phyloP scores from a whole-genome alignment of 1,140 invertebrate genomes.

The Bombus pascuorum region DNA sequence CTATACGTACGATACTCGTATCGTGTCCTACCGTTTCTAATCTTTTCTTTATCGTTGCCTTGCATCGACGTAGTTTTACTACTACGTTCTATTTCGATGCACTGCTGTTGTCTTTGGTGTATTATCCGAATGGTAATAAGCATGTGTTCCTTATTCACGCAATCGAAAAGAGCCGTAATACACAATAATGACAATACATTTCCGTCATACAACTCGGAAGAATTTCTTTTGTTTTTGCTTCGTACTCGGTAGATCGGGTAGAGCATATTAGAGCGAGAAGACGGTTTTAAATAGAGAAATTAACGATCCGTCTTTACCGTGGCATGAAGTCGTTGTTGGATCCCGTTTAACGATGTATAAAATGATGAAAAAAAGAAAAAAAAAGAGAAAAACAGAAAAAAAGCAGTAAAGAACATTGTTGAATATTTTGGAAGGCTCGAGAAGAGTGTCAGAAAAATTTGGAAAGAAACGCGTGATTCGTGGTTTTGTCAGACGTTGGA shows the following conservation, averaged over 20 bases:
- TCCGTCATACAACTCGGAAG: conserved; percentile 33
- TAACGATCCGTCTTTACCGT: conserved; percentile 38
- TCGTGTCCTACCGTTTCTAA: not conserved
- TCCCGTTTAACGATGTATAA: conserved; percentile 62
- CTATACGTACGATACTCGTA: not conserved
- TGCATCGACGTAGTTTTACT: not conserved
- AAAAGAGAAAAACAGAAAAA: conserved; percentile 24
- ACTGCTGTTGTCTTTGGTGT: not conserved
- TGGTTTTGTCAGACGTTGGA: not conserved
- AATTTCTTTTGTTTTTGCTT: conserved; percentile 19
- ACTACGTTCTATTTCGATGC: no score
- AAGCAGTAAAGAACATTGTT: conserved; percentile 69
- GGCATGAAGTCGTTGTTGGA: conserved; percentile 66
- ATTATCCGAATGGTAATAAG: not conserved
- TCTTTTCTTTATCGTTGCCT: not conserved
- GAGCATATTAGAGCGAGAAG: not conserved
- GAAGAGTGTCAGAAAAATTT: conserved; percentile 50
- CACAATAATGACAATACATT: conserved; percentile 47
- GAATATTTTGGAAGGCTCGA: conserved; percentile 67
- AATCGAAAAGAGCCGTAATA: conserved; percentile 8
- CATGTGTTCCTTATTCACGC: conserved; percentile 31
- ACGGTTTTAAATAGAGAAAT: not conserved
- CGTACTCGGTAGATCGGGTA: not conserved
- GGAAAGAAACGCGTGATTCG: not conserved
- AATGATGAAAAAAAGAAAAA: conserved; percentile 12